Conservation (phyloP, 2,113 vertebrate genomes). For the Lichenostomus cassidix region DNA sequence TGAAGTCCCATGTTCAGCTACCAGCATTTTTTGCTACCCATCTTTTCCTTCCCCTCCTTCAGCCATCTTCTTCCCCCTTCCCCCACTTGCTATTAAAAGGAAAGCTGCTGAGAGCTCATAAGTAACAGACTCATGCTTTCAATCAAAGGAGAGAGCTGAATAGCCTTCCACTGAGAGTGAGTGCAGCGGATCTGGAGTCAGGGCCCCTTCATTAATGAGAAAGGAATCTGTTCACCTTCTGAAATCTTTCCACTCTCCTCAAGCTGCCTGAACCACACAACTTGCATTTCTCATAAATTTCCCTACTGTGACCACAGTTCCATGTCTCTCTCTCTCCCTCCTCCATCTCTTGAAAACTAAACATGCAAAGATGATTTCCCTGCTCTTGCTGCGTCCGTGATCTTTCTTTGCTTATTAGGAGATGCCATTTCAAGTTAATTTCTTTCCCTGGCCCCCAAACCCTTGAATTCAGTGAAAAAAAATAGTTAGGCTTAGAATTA, state of each 20-base stretch:
- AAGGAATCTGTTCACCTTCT: constrained; percentile 46
- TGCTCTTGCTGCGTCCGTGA: background rate
- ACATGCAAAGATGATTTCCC: background rate
- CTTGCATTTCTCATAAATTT: background rate
- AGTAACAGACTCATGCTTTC: constrained; percentile 5
- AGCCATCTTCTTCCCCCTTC: background rate
- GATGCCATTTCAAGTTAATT: background rate
- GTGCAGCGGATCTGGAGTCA: background rate
- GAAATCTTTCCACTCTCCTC: background rate
- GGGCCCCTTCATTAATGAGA: constrained; percentile 61
- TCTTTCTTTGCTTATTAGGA: background rate
- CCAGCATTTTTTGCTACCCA: background rate
- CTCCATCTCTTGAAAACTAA: background rate
- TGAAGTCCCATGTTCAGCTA: background rate
- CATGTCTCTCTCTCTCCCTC: background rate
- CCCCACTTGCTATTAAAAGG: constrained; percentile 3
- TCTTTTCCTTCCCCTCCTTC: background rate
- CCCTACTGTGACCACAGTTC: background rate
- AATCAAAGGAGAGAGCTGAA: constrained; percentile 42
- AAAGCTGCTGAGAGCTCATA: background rate
- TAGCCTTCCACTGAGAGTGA: background rate
- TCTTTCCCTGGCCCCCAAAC: background rate
- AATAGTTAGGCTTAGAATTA: background rate
- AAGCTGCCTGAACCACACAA: background rate
- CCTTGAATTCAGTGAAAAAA: background rate